Base-by-base conservation (phyloP, 2,888 invertebrate genomes). In the Drosophila diplacantha region DNA sequence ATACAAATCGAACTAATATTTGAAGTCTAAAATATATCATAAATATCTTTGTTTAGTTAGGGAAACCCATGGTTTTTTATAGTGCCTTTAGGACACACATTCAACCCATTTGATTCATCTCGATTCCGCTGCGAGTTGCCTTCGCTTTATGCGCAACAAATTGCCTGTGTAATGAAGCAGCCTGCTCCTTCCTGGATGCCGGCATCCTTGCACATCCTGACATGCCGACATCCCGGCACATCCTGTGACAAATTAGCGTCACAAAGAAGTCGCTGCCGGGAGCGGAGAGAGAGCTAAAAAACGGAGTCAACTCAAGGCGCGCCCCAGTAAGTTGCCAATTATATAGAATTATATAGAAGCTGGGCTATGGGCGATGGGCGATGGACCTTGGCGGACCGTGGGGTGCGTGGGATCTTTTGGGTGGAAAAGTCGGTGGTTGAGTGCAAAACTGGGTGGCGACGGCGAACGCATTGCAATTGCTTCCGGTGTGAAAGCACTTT, bases 401-500 rank as follows among this genome's bases (percentile, higher is more conserved):
- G 32, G 20, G 32, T 53, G 39, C 22, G 43, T 51, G 38, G 51
- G 44, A 46, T 31, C 44, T 31, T 29, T 29, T 29, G 29, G 29
- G 29, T 29, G 12, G 16, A 16, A 26, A 43, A 22, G 39, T 18
- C 11, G 11, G 35, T 38, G 55, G 38, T 7, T 24, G 31, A 22
- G 44, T 24, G 44, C 35, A 11, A 18, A 20, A 31, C 18, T n/a
- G 51, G 46, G 38, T 31, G 34, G 34, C 62, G 81, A 73, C 72
- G 72, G 65, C 58, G 44, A 77, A 80, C 80, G 82, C 82, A 80
- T 80, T 80, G 80, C 82, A 74, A 54, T 78, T 66, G 75, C 81
- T 80, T 80, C 80, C 80, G 80, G 80, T 69, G 81, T 82, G 78
- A 82, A 80, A 80, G 75, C 80, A 80, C 81, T 80, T 82, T 80